phyloP scores from a whole-genome alignment of 1,140 invertebrate species.

The Parapsyche elsis region DNA sequence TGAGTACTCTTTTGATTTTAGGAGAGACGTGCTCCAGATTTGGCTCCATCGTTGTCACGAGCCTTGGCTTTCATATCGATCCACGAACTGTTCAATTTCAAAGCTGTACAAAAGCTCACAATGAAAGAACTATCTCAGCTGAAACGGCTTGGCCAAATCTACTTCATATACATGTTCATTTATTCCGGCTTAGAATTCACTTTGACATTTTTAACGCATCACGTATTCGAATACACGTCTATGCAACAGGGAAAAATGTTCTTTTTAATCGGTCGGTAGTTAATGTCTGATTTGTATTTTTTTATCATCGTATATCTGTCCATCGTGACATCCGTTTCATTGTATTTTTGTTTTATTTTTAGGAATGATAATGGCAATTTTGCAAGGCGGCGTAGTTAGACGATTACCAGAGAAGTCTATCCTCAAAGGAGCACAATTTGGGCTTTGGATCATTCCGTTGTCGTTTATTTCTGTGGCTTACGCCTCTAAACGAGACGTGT shows the following conservation, averaged over 20 bases:
- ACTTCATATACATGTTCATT: slow-evolving; percentile 96
- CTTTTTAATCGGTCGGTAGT: slow-evolving; percentile 84
- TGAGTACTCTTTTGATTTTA: slow-evolving; percentile 63
- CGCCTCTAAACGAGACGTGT: slow-evolving; percentile 63
- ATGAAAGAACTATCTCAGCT: slow-evolving; percentile 73
- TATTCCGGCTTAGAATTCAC: slow-evolving; percentile 99
- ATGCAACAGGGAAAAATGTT: slow-evolving; percentile 99
- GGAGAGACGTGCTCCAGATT: slow-evolving; percentile 74
- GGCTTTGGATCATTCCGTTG: slow-evolving; percentile 88
- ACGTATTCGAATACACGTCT: slow-evolving; percentile 89
- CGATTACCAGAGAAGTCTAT: slow-evolving; percentile 82
- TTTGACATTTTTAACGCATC: slow-evolving; percentile 95
- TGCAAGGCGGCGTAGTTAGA: slow-evolving; percentile 92
- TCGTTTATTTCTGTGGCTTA: slow-evolving; percentile 90
- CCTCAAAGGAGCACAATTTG: slow-evolving; percentile 78
- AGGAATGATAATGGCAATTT: slow-evolving; percentile 87
- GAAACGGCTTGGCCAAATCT: slow-evolving; percentile 82
- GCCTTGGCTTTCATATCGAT: slow-evolving; percentile 76
- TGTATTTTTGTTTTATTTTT: slow-evolving; percentile 42
- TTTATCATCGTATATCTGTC: neutral
- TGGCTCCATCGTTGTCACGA: slow-evolving; percentile 76
- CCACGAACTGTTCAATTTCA: slow-evolving; percentile 71
- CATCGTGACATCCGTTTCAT: neutral
- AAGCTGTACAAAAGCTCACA: slow-evolving; percentile 71
- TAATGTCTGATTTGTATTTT: neutral